These are phyloP conservation scores for Erebia ligea DNA, from an alignment of 2,888 invertebrate species.

Conservation along the genomic window DNA sequence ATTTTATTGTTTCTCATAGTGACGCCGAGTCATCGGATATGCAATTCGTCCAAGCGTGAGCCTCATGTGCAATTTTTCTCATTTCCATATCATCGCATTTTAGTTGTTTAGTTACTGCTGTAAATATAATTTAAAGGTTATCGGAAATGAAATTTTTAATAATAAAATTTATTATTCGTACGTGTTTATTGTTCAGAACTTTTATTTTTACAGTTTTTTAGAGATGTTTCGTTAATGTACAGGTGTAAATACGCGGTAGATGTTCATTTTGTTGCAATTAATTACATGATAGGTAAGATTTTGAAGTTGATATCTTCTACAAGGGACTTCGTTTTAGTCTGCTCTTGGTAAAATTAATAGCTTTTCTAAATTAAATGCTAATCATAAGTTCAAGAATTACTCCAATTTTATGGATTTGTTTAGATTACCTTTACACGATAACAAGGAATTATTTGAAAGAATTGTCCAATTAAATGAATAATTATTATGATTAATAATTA, in stretches of 20 bases:
- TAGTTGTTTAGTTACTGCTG: conserved; percentile 79
- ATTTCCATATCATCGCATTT: conserved; percentile 79
- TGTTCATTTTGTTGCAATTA: conserved; percentile 57
- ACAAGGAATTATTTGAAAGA: conserved; percentile 72
- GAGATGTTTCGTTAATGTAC: conserved; percentile 77
- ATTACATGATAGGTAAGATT: conserved; percentile 50
- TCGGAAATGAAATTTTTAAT: conserved; percentile 60
- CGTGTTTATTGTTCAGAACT: conserved; percentile 75
- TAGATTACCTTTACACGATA: conserved; percentile 56
- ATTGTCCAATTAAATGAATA: conserved; percentile 67
- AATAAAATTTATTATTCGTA: conserved; percentile 71
- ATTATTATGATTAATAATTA: conserved; percentile 67
- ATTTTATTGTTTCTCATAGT: not conserved
- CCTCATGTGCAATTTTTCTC: conserved; percentile 79
- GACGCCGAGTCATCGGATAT: conserved; percentile 45
- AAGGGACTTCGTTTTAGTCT: conserved; percentile 24
- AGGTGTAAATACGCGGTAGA: conserved; percentile 76
- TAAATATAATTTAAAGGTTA: conserved; percentile 79
- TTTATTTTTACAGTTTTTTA: conserved; percentile 73
- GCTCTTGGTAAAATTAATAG: conserved; percentile 36
- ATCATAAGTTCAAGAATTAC: conserved; percentile 38
- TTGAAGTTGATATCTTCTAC: conserved; percentile 32
- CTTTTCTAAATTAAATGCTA: conserved; percentile 39
- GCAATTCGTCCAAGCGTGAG: conserved; percentile 78
- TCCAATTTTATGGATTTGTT: conserved; percentile 50